Evolutionary conservation across 2,888 invertebrate species (phyloP).

Genomic region (Hyalella azteca): DNA sequence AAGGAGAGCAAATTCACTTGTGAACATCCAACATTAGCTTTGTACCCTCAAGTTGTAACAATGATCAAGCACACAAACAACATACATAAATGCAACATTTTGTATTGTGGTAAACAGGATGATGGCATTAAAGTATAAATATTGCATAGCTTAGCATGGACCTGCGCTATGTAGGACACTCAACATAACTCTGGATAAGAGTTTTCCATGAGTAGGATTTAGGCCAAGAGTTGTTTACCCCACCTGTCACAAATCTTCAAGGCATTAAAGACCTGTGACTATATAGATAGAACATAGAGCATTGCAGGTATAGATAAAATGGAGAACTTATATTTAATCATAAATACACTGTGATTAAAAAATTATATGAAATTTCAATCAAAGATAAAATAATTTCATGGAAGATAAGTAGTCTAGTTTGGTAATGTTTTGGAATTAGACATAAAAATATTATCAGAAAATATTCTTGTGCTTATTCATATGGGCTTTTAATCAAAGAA

Average conservation of each 20-base stretch:
- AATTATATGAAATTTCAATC: not conserved
- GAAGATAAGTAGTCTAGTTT: not conserved
- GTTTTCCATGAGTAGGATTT: no score
- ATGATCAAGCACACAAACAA: not conserved
- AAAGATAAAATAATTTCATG: not conserved
- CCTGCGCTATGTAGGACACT: no score
- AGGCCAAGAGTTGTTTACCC: no score
- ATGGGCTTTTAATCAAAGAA: not conserved
- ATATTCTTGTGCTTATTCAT: no score
- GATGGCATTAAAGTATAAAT: no score
- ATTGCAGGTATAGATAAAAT: no score
- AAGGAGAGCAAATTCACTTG: not conserved
- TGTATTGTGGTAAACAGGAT: not conserved
- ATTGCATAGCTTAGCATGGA: no score
- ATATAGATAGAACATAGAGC: no score
- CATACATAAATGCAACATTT: not conserved
- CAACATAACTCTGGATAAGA: no score
- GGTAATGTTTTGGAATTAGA: not conserved
- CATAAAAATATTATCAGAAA: not conserved
- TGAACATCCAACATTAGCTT: not conserved
- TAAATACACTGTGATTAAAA: not conserved
- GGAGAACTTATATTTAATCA: not conserved
- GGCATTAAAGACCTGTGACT: no score
- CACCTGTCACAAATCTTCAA: no score
- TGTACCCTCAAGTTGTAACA: not conserved